Evolutionary conservation across 2,888 invertebrate species (phyloP).

Genomic region (Xestobium rufovillosum): DNA sequence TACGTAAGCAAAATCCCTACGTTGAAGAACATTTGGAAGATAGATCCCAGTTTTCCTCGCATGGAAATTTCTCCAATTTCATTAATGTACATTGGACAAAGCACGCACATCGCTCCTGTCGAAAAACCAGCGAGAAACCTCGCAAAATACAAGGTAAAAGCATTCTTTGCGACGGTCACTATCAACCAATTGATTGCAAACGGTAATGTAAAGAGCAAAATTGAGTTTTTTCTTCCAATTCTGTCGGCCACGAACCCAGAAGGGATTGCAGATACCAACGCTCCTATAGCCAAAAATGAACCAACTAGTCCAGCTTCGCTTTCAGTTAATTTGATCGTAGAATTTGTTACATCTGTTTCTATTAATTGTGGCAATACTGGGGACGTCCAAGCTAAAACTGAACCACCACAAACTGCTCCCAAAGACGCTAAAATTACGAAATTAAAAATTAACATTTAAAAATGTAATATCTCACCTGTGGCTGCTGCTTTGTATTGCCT

Average conservation of each 20-base stretch:
- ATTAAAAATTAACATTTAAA: too few species aligned
- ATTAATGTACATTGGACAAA: constrained; percentile 76
- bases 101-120: constrained; percentile 60
- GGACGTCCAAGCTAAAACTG: too few species aligned
- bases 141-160: constrained; percentile 44
- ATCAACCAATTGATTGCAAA: constrained; percentile 46
- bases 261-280: constrained; percentile 55
- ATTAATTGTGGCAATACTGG: constrained; percentile 25
- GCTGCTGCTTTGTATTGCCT: too few species aligned
- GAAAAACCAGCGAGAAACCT: constrained; percentile 56
- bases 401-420: too few species aligned
- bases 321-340: constrained; percentile 33
- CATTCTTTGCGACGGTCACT: constrained; percentile 22
- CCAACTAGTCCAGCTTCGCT: constrained; percentile 48
- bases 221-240: constrained; percentile 59
- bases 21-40: constrained; percentile 64
- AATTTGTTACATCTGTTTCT: constrained; percentile 17
- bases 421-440: too few species aligned
- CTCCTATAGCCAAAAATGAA: constrained; percentile 43
- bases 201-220: constrained; percentile 55
- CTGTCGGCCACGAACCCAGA: constrained; percentile 58
- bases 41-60: constrained; percentile 62
- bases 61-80: constrained; percentile 75
- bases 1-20: constrained; percentile 54
- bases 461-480: too few species aligned